Conservation (phyloP, 2,113 vertebrate genomes). For the Catharus minimus region DNA sequence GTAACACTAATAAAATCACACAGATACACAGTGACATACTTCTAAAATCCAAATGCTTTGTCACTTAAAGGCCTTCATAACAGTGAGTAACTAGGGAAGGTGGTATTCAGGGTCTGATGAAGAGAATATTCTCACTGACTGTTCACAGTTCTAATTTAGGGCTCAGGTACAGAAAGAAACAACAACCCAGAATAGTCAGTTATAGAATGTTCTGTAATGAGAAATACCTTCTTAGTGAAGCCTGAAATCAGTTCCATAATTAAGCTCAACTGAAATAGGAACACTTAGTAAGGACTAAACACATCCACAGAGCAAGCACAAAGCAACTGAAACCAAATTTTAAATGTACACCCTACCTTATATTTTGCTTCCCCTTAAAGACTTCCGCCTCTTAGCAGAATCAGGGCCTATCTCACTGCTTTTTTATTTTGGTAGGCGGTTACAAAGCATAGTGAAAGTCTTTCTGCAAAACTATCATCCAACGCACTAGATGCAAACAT, state of each 20-base stretch:
- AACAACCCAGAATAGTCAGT: background rate
- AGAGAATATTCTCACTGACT: background rate
- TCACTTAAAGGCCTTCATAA: background rate
- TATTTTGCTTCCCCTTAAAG: background rate
- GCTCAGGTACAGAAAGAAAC: background rate
- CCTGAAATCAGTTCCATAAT: background rate
- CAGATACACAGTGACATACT: background rate
- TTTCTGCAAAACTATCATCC: constrained; percentile 16
- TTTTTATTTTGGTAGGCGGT: background rate
- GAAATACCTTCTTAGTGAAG: constrained; percentile 2
- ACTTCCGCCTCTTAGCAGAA: constrained; percentile 5
- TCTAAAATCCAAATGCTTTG: background rate
- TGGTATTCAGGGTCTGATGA: background rate
- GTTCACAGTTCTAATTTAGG: background rate
- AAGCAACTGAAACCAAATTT: background rate
- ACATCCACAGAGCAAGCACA: background rate
- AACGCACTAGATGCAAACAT: background rate
- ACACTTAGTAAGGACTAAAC: background rate
- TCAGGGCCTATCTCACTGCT: background rate
- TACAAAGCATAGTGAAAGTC: background rate
- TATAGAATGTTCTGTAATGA: background rate
- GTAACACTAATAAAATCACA: background rate
- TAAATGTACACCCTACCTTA: background rate
- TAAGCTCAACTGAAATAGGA: background rate
- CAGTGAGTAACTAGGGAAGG: background rate